These are phyloP conservation scores for Gadopsis bispinosus DNA, from an alignment of 2,797 vertebrate species.

Conservation along the genomic window DNA sequence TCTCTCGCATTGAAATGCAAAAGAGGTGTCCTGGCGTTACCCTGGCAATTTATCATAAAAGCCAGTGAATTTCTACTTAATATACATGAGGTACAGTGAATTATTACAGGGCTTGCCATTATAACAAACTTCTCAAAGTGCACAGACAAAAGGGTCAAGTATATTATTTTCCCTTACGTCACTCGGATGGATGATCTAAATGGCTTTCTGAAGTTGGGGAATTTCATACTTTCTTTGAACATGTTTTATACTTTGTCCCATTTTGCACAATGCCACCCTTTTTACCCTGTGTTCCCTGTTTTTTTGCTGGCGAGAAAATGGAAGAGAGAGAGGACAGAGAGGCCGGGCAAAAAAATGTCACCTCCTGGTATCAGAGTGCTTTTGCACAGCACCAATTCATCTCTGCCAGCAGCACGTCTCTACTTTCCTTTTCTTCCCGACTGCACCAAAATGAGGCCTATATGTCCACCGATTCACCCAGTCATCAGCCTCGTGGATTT, in stretches of 20 bases:
- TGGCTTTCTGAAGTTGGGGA: constrained; percentile 85
- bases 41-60: constrained; percentile 96
- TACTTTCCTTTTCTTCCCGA: constrained; percentile 72
- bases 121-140: constrained; percentile 93
- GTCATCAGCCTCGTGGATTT: constrained; percentile 29
- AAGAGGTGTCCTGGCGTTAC: constrained; percentile 93
- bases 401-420: constrained; percentile 83
- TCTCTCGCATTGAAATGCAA: constrained; percentile 95
- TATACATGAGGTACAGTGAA: constrained; percentile 95
- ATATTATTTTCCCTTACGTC: constrained; percentile 89
- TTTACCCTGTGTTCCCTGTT: constrained; percentile 74
- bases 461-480: constrained; percentile 52
- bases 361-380: constrained; percentile 80
- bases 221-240: constrained; percentile 85
- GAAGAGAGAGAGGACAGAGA: constrained; percentile 69
- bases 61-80: constrained; percentile 91
- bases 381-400: constrained; percentile 86
- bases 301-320: constrained; percentile 74
- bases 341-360: constrained; percentile 72
- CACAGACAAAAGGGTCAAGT: constrained; percentile 89
- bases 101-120: constrained; percentile 90
- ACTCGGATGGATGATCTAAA: constrained; percentile 84
- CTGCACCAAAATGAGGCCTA: constrained; percentile 65
- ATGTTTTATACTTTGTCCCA: constrained; percentile 80
- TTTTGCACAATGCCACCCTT: constrained; percentile 76